A percentile compares a stretch with the other conserved stretches of the same genome.
phyloP scores from a whole-genome alignment of 1,140 invertebrate genomes.

The Callitettix versicolor region DNA sequence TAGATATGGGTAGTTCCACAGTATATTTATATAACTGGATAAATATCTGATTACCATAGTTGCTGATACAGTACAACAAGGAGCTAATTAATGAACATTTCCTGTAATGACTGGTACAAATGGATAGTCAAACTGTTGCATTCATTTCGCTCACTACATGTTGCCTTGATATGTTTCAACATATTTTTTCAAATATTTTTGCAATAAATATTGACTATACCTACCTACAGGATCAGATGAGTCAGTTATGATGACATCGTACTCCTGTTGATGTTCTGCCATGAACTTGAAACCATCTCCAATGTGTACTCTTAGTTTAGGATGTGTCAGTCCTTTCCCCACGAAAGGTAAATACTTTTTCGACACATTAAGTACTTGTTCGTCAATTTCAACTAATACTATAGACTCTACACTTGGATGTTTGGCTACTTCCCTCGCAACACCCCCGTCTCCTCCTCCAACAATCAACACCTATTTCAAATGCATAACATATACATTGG shows the following conservation, averaged over 20 bases:
- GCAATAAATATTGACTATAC: too few relatives aligned
- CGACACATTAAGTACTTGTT: slow-evolving; percentile 79
- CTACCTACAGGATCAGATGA: slow-evolving; percentile 88
- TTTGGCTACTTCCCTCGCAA: slow-evolving; percentile 88
- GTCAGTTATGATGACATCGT: slow-evolving; percentile 97
- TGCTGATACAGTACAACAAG: too few relatives aligned
- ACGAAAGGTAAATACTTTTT: slow-evolving; percentile 86
- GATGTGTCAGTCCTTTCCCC: slow-evolving; percentile 71
- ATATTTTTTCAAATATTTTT: too few relatives aligned
- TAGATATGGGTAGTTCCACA: too few relatives aligned
- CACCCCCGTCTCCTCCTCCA: slow-evolving; percentile 95
- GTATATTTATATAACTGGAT: too few relatives aligned
- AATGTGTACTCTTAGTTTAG: slow-evolving; percentile 75
- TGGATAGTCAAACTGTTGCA: too few relatives aligned
- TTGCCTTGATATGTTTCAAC: too few relatives aligned
- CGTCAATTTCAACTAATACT: slow-evolving; percentile 92
- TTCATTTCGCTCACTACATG: too few relatives aligned
- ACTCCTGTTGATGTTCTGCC: slow-evolving; percentile 71
- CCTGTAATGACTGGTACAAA: too few relatives aligned
- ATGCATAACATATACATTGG: too few relatives aligned
- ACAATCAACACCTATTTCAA: slow-evolving; percentile 74
- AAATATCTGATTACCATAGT: too few relatives aligned
- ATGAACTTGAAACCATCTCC: slow-evolving; percentile 95
- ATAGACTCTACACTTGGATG: slow-evolving; percentile 81
- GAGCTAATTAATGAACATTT: too few relatives aligned